Evolutionary conservation across 1,140 invertebrate species (phyloP), one percentile per base, ranked within the genome.

Genomic region (Atta colombica): DNA sequence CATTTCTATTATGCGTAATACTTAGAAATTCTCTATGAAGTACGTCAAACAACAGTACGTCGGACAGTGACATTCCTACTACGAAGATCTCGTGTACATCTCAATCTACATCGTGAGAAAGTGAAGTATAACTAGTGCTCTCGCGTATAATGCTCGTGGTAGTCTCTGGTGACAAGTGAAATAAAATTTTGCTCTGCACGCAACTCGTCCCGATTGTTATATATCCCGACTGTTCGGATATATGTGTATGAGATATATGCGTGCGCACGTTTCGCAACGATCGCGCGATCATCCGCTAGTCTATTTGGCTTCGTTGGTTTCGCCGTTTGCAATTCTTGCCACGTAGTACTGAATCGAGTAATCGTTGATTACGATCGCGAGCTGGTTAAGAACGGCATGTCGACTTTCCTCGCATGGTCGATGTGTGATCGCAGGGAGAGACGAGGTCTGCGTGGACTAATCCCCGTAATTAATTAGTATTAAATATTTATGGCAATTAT

Each of bases 91-190:
- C 49, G 21, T 39, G 21, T 81, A 68, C 65, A 81, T 81, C 78
- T 81, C 77, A 81, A 81, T 81, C 51, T n/a, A 45, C 66, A 81
- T 81, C 66, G 78, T 71, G 78, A 81, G 78, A 81, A 81, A 81
- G 51, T 71, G 21, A 81, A 45, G 78, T 35, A 45, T 18, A 63
- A 69, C 77, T 60, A 58, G 65, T 39, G 10, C 49, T 28, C 35
- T n/a, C 51, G 51, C 51, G 66, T 69, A 28, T 53, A 53, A 80
- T 35, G 21, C 5, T 5, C 14, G 51, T 21, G 4, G 28, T 39
- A 55, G 63, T 81, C n/a, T 55, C 66, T 45, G 78, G 78, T 58
- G 78, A 81, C 78, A 71, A 81, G 66, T 45, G 18, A 77, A 7
- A 25, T 78, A 77, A 77, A 85, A 77, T 77, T 25, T 77, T 28